phyloP scores from a whole-genome alignment of 2,797 vertebrate species.

The Mormyrus hasselquistii region DNA sequence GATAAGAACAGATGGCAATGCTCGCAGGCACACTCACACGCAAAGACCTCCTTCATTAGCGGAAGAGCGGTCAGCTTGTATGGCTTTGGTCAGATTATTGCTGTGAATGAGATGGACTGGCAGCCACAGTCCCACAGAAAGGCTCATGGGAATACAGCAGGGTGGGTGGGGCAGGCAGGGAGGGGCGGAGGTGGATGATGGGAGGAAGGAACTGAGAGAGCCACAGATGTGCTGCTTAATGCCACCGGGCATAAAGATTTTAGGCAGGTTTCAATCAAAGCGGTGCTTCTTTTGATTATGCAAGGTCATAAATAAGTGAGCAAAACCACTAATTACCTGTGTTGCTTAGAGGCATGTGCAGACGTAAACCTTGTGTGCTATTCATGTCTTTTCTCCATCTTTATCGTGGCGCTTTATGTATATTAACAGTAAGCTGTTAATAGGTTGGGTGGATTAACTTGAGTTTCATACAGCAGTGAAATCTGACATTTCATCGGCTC shows the following conservation, averaged over 20 bases:
- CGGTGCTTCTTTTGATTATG: background rate
- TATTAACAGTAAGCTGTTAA: constrained; percentile 8
- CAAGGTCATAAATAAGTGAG: background rate
- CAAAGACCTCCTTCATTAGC: background rate
- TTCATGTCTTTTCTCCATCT: background rate
- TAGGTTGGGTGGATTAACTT: background rate
- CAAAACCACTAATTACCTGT: background rate
- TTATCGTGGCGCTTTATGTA: background rate
- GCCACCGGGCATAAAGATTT: background rate
- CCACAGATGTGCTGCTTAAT: background rate
- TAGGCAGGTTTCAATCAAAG: background rate
- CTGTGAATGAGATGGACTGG: background rate
- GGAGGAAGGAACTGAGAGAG: background rate
- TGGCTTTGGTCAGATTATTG: background rate
- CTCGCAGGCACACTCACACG: background rate
- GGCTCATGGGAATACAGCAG: background rate
- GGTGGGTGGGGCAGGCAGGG: background rate
- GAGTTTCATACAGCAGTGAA: background rate
- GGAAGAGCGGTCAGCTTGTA: background rate
- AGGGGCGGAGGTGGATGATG: background rate
- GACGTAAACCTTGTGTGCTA: background rate
- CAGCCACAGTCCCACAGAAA: background rate
- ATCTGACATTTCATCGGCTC: background rate
- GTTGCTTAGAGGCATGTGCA: background rate
- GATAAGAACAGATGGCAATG: background rate